A percentile compares a stretch with the other conserved stretches of the same genome.
Evolutionary conservation across 2,113 vertebrate genomes (phyloP).

Genomic region (Gallinago paraguaiae): DNA sequence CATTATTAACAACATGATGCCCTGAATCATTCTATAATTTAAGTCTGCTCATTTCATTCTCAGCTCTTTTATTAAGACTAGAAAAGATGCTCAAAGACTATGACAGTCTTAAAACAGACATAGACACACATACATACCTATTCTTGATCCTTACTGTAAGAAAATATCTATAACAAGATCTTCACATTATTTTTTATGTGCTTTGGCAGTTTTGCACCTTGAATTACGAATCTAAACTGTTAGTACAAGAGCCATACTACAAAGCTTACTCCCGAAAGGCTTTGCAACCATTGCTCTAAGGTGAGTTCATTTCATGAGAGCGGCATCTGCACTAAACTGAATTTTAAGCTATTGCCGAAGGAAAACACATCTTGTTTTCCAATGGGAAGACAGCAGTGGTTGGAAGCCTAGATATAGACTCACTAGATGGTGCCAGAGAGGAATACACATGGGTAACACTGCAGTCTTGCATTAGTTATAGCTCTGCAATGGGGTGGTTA

Average conservation of each 20-base stretch:
- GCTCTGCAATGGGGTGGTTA: neutral
- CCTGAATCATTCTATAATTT: slow-evolving; percentile 67
- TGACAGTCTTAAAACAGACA: slow-evolving; percentile 31
- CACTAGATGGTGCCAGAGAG: slow-evolving; percentile 40
- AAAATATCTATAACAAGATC: slow-evolving; percentile 55
- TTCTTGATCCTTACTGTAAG: slow-evolving; percentile 33
- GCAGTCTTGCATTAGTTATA: neutral
- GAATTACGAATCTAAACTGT: slow-evolving; percentile 45
- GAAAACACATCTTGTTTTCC: neutral
- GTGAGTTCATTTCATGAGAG: neutral
- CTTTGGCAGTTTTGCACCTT: slow-evolving; percentile 64
- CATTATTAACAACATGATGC: slow-evolving; percentile 70
- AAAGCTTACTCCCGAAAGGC: slow-evolving; percentile 32
- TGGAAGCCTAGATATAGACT: neutral
- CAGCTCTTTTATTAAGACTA: slow-evolving; percentile 48
- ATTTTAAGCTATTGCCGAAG: neutral
- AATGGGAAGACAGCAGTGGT: neutral
- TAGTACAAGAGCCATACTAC: slow-evolving; percentile 19
- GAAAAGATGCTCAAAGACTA: slow-evolving; percentile 33
- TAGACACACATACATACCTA: neutral
- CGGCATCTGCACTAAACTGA: neutral
- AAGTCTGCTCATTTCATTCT: slow-evolving; percentile 42
- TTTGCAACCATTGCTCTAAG: slow-evolving; percentile 14
- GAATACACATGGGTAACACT: neutral
- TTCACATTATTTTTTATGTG: slow-evolving; percentile 54